These are phyloP conservation scores for Sapayoa aenigma DNA, from an alignment of 2,113 vertebrate genomes.

Conservation along the genomic window DNA sequence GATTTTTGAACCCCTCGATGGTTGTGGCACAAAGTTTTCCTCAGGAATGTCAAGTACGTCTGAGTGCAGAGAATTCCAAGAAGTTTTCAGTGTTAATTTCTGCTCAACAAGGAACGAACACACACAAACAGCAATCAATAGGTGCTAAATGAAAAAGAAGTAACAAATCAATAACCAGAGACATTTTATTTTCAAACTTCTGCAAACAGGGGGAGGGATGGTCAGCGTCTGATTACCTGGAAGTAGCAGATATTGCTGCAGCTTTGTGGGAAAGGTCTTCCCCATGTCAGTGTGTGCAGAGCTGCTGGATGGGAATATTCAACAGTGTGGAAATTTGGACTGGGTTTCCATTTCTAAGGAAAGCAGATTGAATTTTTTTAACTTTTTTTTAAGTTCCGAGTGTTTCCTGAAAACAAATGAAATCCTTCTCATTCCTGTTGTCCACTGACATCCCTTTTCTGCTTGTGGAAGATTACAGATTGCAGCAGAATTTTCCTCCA, in stretches of 20 bases:
- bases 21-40: not conserved
- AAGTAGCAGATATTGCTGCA: not conserved
- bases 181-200: slow-evolving; percentile 26
- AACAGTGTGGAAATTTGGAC: not conserved
- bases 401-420: not conserved
- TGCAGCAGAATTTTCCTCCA: not conserved
- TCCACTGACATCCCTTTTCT: not conserved
- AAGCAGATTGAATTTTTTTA: not conserved
- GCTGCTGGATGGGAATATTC: not conserved
- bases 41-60: not conserved
- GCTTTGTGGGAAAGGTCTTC: not conserved
- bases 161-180: slow-evolving; percentile 16
- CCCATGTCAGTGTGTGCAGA: not conserved
- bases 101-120: slow-evolving; percentile 6
- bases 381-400: not conserved
- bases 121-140: slow-evolving; percentile 36
- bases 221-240: not conserved
- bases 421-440: not conserved
- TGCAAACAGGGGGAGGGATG: slow-evolving; percentile 43
- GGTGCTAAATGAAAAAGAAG: slow-evolving; percentile 46
- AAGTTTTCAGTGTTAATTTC: slow-evolving; percentile 55
- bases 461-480: not conserved
- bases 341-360: not conserved
- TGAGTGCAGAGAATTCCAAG: not conserved
- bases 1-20: not conserved